These are phyloP conservation scores for Phalacrocorax carbo DNA, from an alignment of 2,113 vertebrate genomes.

Conservation along the genomic window DNA sequence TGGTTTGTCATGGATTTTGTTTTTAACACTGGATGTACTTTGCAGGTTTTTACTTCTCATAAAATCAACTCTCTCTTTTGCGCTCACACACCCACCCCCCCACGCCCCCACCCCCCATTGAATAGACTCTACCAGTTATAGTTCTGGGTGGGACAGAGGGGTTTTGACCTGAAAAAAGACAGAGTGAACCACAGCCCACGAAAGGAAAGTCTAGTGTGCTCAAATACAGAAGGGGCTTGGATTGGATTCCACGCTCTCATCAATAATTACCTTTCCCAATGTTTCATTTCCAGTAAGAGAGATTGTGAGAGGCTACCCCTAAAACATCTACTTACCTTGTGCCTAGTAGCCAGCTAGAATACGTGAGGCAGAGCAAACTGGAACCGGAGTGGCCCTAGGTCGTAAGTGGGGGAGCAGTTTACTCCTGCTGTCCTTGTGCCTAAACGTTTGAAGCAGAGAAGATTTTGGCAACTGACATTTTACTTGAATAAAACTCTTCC, in stretches of 20 bases:
- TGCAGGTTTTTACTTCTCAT: background rate
- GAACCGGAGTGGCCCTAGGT: background rate
- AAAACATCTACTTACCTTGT: background rate
- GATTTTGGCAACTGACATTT: background rate
- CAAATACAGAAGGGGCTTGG: background rate
- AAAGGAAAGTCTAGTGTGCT: background rate
- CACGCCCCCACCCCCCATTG: background rate
- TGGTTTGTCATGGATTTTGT: slow-evolving; percentile 1
- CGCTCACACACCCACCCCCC: background rate
- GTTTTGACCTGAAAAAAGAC: background rate
- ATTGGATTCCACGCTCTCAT: background rate
- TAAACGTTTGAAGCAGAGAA: background rate
- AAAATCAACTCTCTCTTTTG: background rate
- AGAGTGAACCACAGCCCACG: background rate
- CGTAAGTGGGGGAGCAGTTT: background rate
- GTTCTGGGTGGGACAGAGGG: background rate
- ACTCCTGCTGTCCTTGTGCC: background rate
- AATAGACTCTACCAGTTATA: background rate
- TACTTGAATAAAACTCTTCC: background rate
- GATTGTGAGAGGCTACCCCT: background rate
- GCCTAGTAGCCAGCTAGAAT: background rate
- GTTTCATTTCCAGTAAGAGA: background rate
- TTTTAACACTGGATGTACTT: background rate
- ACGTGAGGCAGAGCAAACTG: background rate
- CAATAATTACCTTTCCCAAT: background rate